Conservation (phyloP, 2,888 invertebrate genomes). For the Lepeophtheirus nordmannii region DNA sequence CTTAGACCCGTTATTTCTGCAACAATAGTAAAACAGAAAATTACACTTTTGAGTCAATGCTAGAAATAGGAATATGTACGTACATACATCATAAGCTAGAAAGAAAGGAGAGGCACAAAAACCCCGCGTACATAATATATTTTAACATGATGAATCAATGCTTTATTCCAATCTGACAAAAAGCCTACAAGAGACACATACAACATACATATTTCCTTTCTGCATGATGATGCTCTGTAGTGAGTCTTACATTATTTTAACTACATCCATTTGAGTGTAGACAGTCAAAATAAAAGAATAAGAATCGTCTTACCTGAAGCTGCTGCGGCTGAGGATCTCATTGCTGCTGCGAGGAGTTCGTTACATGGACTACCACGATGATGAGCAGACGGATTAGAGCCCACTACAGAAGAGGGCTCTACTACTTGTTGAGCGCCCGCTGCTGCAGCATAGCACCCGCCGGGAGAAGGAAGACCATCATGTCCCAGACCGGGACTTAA, state of each 20-base stretch:
- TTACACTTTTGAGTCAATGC: neutral
- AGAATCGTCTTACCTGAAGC: neutral
- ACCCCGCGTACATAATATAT: too few species aligned
- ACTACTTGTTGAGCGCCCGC: neutral
- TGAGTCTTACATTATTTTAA: too few species aligned
- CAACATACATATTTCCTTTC: too few species aligned
- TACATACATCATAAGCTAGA: too few species aligned
- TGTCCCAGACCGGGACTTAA: conserved; percentile 34
- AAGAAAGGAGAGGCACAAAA: too few species aligned
- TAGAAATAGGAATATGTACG: neutral
- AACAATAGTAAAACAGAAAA: neutral
- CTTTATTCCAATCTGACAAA: too few species aligned
- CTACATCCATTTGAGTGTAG: too few species aligned
- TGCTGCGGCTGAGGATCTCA: conserved; percentile 11
- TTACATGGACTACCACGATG: conserved; percentile 2
- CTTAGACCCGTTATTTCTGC: neutral
- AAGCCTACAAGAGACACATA: too few species aligned
- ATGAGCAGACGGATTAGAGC: neutral
- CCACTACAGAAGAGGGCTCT: neutral
- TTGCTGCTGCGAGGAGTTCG: conserved; percentile 18
- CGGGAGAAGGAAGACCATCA: conserved; percentile 29
- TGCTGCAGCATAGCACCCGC: conserved; percentile 8
- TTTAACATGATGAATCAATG: too few species aligned
- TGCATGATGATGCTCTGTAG: too few species aligned
- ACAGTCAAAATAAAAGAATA: too few species aligned